Base-by-base conservation (phyloP, 2,797 vertebrate genomes). In the Enteromius trimaculatus region DNA sequence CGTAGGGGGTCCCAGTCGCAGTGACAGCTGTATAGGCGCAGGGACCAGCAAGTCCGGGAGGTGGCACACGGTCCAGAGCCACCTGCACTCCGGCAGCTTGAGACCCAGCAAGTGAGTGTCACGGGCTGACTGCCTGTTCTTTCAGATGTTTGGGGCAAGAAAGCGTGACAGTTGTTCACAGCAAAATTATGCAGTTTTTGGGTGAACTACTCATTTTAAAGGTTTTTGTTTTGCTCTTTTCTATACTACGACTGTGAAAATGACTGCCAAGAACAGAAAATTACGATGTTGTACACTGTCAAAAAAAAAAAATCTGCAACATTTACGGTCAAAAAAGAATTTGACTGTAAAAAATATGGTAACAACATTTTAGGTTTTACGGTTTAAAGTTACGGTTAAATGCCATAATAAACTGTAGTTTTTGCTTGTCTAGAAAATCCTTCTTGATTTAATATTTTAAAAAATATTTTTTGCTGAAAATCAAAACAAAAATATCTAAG, bases 11-110 rank as follows among this genome's bases (percentile, higher is more conserved):
- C 95, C 95, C 89, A 95, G 94, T 92, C 97, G 96, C 96, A 97
- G 96, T 93, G 96, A 97, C 95, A 97, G 96, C 92, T 90, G 96
- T 93, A 94, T 95, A 93, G 91, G 94, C 92, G 93, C 93, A 94
- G 97, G 95, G 86, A 96, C 95, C 92, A 96, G 96, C 93, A 97
- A 96, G 94, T 96, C 92, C 34, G 94, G 98, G 90, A 96, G 96
- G 92, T 99, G 97, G 98, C 97, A 98, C 93, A 96, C 93, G 86
- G 88, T 99, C 95, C 98, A 99, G 96, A 97, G 96, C 95, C 98
- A 99, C 96, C 95, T 99, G 96, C 96, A 97, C 87, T 96, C 97
- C 86, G 98, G 98, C 95, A 97, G 96, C 94, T 97, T 99, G 93
- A 97, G 96, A 92, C 95, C 96, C 93, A 93, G 95, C 96, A 99